These are phyloP conservation scores for Microhierax caerulescens DNA, from an alignment of 2,797 vertebrate genomes.

Conservation along the genomic window DNA sequence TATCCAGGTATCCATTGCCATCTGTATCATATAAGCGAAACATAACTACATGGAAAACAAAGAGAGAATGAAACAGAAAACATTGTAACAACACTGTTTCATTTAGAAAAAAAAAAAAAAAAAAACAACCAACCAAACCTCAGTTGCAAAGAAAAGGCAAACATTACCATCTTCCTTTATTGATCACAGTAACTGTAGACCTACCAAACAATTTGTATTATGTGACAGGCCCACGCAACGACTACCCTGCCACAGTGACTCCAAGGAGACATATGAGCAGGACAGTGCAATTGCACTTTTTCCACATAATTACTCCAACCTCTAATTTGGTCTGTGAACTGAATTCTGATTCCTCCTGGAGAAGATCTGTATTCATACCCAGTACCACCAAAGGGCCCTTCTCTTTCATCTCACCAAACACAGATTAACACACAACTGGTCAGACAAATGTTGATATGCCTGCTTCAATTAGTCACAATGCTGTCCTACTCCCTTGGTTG, in stretches of 20 bases:
- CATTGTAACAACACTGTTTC: not conserved
- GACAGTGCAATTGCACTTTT: not conserved
- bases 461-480: not conserved
- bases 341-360: not conserved
- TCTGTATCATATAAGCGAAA: constrained; percentile 95
- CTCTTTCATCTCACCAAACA: not conserved
- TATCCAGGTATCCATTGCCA: constrained; percentile 91
- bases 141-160: not conserved
- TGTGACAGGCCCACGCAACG: not conserved
- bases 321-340: not conserved
- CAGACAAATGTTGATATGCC: not conserved
- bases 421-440: not conserved
- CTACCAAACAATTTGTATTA: not conserved
- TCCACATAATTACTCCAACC: not conserved
- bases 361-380: not conserved
- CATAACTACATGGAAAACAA: constrained; percentile 84
- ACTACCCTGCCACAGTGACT: not conserved
- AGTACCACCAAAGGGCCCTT: not conserved
- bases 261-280: accelerated
- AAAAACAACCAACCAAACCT: not conserved
- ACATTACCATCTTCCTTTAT: not conserved
- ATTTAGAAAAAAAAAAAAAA: not conserved
- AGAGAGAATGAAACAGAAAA: constrained; percentile 11
- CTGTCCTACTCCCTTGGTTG: not conserved
- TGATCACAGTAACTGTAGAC: not conserved